phyloP scores from a whole-genome alignment of 2,113 vertebrate genomes.

The Falcunculus frontatus region DNA sequence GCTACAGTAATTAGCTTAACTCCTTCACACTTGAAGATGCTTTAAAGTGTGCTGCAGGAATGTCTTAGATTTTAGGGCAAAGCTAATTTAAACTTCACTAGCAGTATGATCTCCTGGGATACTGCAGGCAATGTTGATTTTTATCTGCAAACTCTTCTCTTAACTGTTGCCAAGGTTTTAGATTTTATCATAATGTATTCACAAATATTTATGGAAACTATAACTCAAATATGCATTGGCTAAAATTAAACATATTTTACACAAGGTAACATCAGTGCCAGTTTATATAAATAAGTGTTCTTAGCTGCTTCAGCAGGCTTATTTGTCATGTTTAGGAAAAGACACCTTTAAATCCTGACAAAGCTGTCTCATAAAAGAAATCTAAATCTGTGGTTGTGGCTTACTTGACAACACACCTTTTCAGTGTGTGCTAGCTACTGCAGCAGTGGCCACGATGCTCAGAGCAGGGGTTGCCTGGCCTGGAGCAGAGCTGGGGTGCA shows the following conservation, averaged over 20 bases:
- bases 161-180: constrained; percentile 63
- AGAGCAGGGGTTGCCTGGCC: background rate
- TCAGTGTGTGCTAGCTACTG: background rate
- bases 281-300: constrained; percentile 12
- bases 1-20: constrained; percentile 63
- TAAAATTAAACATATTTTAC: constrained; percentile 49
- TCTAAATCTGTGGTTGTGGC: background rate
- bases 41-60: constrained; percentile 63
- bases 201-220: constrained; percentile 62
- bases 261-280: background rate
- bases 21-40: constrained; percentile 59
- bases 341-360: constrained; percentile 15
- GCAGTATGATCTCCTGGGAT: constrained; percentile 54
- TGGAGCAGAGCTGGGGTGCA: background rate
- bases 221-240: constrained; percentile 46
- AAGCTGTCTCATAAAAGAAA: background rate
- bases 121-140: constrained; percentile 69
- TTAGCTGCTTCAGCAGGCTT: background rate
- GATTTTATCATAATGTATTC: constrained; percentile 66
- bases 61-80: constrained; percentile 59
- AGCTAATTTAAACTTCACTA: constrained; percentile 68
- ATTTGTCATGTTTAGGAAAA: background rate
- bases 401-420: background rate
- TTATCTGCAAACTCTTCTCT: constrained; percentile 54
- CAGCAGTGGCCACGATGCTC: background rate